Evolutionary conservation across 2,113 vertebrate species (phyloP), one percentile per base, ranked within the genome.

Genomic region (Oreochromis niloticus): DNA sequence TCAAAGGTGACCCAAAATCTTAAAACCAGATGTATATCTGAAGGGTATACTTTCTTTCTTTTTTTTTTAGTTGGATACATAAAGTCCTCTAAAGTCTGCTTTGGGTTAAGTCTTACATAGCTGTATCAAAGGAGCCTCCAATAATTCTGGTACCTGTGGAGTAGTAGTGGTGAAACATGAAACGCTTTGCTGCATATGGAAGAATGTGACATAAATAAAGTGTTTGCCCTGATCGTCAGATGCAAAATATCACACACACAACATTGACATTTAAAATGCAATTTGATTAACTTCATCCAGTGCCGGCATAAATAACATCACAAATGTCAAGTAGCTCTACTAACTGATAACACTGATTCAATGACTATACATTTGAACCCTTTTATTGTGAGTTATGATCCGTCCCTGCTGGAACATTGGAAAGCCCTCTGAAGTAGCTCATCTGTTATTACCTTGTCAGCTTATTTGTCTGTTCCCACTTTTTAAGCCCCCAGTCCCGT

Each of bases 391-490:
- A 91, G 66, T 87, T 90, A 83, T 86, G 88, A 89, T 82, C 82
- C 83, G 8, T 85, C 87, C 32, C 13, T 56, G 7, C 4, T 55
- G 81, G 85, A 86, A 91, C 75, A 82, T 84, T 89, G 82, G 68
- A 55, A 81, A 27, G 30, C 36, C 24, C 48, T 84, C 41, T 66
- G 73, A 86, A 88, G 85, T 73, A 12, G 43, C 82, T 88, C 87
- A 32, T 91, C 91, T 93, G 86, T 91, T 92, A 91, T 92, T 91
- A 94, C 48, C 87, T 63, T 82, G 94, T 93, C 94, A 91, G 61
- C 82, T 82, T 92, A 92, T 95, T 94, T 94, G 89, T 94, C 83
- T 71, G 61, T 43, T 87, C 52, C 27, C 55, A 71, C 82, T 59
- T 66, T 90, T 86, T 36, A 80, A 80, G 13, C 43, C 84, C 73